These are phyloP conservation scores for Orchestia grillus DNA, from an alignment of 1,140 invertebrate genomes.

Conservation along the genomic window DNA sequence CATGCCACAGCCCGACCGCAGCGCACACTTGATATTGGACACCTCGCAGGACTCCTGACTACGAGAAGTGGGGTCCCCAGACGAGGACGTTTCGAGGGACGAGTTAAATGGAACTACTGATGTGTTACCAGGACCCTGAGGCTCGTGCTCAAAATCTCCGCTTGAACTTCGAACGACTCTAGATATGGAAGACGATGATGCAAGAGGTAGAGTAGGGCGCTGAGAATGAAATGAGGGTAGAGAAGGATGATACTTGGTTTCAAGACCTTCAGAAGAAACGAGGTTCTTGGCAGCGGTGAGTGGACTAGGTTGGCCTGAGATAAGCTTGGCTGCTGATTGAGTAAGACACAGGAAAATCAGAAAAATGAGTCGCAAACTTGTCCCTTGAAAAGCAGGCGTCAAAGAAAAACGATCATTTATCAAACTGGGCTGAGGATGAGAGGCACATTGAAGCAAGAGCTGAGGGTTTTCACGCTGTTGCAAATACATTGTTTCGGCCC, in stretches of 20 bases:
- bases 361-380: background rate
- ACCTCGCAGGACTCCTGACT: constrained; percentile 75
- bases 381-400: background rate
- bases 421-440: background rate
- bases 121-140: background rate
- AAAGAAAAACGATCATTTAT: background rate
- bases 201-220: background rate
- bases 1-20: constrained; percentile 80
- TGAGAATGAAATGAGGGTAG: background rate
- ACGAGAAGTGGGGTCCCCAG: constrained; percentile 68
- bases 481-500: background rate
- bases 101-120: background rate
- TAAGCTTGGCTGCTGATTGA: background rate
- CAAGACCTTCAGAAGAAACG: background rate
- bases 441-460: background rate
- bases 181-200: background rate
- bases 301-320: background rate
- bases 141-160: background rate
- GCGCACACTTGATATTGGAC: constrained; percentile 80
- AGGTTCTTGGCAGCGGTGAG: background rate
- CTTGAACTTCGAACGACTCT: background rate
- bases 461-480: background rate
- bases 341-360: background rate
- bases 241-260: background rate
- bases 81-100: background rate